phyloP scores from a whole-genome alignment of 2,113 vertebrate species.

The Vidua chalybeata region DNA sequence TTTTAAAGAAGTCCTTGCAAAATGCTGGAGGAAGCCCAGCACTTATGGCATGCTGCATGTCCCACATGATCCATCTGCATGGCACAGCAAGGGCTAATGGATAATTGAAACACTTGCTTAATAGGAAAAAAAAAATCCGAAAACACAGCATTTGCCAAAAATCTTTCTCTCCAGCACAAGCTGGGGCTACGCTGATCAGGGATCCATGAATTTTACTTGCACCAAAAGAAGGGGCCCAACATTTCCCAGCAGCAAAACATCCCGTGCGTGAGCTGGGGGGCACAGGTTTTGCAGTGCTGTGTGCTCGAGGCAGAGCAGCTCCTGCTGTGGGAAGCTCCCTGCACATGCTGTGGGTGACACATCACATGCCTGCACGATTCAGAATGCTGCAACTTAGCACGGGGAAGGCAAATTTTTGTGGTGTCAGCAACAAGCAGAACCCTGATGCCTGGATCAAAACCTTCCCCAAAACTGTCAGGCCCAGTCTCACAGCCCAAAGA shows the following conservation, averaged over 20 bases:
- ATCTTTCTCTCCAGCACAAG: neutral
- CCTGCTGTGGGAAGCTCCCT: neutral
- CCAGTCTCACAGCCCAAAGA: neutral
- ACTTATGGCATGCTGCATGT: neutral
- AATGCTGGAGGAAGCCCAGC: neutral
- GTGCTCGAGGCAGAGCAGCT: neutral
- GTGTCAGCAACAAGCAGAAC: neutral
- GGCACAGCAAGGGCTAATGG: neutral
- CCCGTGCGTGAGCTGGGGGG: accelerated
- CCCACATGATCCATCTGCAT: neutral
- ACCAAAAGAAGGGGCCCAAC: neutral
- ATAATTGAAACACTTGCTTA: neutral
- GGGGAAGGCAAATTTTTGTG: neutral
- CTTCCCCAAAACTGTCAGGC: neutral
- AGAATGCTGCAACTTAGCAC: accelerated
- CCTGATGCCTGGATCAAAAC: neutral
- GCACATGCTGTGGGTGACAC: neutral
- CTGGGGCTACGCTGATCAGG: accelerated
- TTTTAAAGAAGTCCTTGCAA: neutral
- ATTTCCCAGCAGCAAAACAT: neutral
- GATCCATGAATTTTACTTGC: neutral
- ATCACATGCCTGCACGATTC: neutral
- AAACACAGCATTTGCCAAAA: neutral
- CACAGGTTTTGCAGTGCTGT: neutral
- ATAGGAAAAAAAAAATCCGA: neutral